These are phyloP conservation scores for Pituophis catenifer DNA, from an alignment of 2,113 vertebrate species.

Conservation along the genomic window DNA sequence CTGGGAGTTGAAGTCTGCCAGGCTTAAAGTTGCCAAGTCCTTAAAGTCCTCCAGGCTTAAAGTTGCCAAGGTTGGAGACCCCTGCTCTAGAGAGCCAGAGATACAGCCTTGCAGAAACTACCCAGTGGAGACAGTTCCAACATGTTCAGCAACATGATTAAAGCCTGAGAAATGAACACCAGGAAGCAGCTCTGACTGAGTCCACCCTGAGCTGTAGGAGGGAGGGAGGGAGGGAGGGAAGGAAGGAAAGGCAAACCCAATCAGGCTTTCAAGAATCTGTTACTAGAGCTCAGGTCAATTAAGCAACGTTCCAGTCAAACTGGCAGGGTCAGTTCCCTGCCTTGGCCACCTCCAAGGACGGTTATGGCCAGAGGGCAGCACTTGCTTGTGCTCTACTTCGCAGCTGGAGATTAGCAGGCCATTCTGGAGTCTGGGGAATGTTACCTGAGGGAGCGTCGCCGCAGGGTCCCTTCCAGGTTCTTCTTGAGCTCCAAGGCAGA, in stretches of 20 bases:
- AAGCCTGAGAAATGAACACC: neutral
- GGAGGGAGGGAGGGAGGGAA: neutral
- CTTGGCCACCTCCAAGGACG: neutral
- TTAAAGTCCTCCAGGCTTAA: too few species aligned
- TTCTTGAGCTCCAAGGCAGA: constrained; percentile 79
- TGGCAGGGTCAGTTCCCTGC: neutral
- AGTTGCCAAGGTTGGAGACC: too few species aligned
- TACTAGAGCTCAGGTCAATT: neutral
- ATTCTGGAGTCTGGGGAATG: fast-evolving
- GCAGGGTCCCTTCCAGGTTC: constrained; percentile 78
- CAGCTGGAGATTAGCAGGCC: neutral
- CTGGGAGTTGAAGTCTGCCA: too few species aligned
- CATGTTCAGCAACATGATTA: neutral
- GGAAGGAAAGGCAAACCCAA: neutral
- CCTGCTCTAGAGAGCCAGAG: neutral
- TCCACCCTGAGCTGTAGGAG: neutral
- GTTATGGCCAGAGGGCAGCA: neutral
- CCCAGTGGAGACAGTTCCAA: neutral
- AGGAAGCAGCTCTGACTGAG: neutral
- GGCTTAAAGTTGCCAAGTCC: too few species aligned
- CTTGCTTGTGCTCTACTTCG: neutral
- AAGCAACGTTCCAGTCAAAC: neutral
- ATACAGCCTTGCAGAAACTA: neutral
- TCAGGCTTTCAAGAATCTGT: neutral
- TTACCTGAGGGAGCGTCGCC: constrained; percentile 87